Percentiles rank a stretch among this genome's conserved stretches.
phyloP scores from a whole-genome alignment of 2,113 vertebrate genomes.

The Callocephalon fimbriatum region DNA sequence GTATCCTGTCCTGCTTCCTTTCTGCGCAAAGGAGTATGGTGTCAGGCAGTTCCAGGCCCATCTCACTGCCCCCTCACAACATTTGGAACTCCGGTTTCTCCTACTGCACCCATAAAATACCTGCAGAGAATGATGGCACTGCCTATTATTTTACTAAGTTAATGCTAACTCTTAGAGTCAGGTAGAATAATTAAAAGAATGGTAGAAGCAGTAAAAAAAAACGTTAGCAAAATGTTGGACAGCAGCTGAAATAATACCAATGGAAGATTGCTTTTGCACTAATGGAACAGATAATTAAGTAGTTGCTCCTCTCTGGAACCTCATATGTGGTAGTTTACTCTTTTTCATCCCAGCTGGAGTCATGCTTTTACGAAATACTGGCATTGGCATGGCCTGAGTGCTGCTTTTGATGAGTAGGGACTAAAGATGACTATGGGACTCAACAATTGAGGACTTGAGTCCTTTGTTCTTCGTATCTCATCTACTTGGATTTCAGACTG shows the following conservation, averaged over 20 bases:
- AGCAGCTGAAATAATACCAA: not conserved
- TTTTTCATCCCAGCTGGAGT: not conserved
- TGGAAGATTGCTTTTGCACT: not conserved
- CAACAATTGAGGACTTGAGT: not conserved
- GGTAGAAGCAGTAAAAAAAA: not conserved
- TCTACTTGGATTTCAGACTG: not conserved
- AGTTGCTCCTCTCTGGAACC: not conserved
- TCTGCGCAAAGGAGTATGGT: not conserved
- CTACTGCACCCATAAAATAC: not conserved
- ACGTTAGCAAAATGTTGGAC: not conserved
- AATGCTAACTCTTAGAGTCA: not conserved
- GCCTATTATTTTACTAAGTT: not conserved
- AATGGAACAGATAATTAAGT: not conserved
- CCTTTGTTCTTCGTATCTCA: not conserved
- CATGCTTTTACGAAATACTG: not conserved
- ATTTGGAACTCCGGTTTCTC: not conserved
- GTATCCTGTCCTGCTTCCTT: not conserved
- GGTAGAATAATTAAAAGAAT: not conserved
- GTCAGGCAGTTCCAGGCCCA: not conserved
- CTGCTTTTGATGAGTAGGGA: not conserved
- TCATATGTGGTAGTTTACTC: not conserved
- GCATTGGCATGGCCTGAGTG: not conserved
- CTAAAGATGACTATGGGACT: not conserved
- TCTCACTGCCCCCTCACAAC: not conserved
- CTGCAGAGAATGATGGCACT: not conserved